Evolutionary conservation across 2,113 vertebrate species (phyloP).

Genomic region (Toxostoma redivivum): DNA sequence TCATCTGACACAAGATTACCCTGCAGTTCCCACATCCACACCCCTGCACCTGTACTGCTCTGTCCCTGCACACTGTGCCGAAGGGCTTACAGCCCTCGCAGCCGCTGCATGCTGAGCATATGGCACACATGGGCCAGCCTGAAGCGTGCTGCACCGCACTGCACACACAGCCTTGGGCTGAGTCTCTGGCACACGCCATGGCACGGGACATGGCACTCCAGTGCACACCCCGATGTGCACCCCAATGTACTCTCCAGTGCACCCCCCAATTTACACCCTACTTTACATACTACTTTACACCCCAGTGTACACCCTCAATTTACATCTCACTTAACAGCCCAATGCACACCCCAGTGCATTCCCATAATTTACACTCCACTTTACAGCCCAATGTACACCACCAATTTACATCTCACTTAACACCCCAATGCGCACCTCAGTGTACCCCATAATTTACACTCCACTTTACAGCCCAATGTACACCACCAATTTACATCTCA

Average conservation of each 20-base stretch:
- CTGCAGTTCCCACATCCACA: background rate
- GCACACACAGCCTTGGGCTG: background rate
- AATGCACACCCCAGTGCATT: background rate
- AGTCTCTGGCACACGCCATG: accelerated
- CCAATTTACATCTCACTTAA: background rate
- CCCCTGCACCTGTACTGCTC: background rate
- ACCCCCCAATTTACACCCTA: background rate
- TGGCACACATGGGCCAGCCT: accelerated
- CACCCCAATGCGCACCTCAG: background rate
- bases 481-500: background rate
- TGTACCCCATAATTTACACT: background rate
- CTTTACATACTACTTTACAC: background rate
- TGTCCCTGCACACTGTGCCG: accelerated
- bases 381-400: too few species aligned
- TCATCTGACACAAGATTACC: too few species aligned
- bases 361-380: too few species aligned
- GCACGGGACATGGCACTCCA: accelerated
- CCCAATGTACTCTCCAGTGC: too few species aligned
- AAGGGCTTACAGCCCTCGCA: background rate
- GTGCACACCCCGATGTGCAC: background rate
- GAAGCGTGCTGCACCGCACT: accelerated
- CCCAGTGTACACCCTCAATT: background rate
- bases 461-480: background rate
- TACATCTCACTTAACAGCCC: background rate
- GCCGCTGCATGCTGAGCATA: accelerated